Percentiles rank a stretch among this genome's conserved stretches.
Evolutionary conservation across 2,888 invertebrate genomes (phyloP).

Genomic region (Lasius platythorax): DNA sequence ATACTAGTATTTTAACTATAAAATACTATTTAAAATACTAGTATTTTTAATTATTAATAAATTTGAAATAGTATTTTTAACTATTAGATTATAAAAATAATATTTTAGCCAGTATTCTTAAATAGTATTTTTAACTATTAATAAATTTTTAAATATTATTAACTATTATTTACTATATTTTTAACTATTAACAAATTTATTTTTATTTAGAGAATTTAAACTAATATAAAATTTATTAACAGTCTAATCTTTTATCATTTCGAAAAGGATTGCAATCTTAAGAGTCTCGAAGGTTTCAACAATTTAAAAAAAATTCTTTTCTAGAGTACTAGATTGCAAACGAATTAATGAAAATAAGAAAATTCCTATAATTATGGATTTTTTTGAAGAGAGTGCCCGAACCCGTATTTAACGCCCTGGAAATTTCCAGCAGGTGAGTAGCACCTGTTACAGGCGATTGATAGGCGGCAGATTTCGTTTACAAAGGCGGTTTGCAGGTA

Average conservation of each 20-base stretch:
- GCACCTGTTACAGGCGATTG: constrained; percentile 61
- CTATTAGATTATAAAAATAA: no score
- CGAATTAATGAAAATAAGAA: constrained; percentile 23
- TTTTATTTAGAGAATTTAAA: not conserved
- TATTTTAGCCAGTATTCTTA: no score
- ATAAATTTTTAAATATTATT: not conserved
- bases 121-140: no score
- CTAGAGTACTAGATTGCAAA: not conserved
- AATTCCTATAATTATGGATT: constrained; percentile 25
- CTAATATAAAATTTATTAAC: not conserved
- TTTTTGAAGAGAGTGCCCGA: constrained; percentile 1
- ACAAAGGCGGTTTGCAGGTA: constrained; percentile 36
- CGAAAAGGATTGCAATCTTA: not conserved
- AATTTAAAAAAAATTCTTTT: not conserved
- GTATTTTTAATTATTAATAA: no score
- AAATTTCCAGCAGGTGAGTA: constrained; percentile 16
- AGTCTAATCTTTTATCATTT: not conserved
- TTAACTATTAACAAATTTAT: not conserved
- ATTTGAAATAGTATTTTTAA: no score
- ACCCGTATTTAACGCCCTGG: constrained; percentile 29
- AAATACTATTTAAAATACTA: no score
- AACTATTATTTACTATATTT: no score
- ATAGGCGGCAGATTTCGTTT: constrained; percentile 34
- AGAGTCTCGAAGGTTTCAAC: not conserved
- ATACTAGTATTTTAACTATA: no score